A percentile compares a stretch with the other conserved stretches of the same genome.
phyloP scores from a whole-genome alignment of 2,888 invertebrate species.

The Crioceris asparagi region DNA sequence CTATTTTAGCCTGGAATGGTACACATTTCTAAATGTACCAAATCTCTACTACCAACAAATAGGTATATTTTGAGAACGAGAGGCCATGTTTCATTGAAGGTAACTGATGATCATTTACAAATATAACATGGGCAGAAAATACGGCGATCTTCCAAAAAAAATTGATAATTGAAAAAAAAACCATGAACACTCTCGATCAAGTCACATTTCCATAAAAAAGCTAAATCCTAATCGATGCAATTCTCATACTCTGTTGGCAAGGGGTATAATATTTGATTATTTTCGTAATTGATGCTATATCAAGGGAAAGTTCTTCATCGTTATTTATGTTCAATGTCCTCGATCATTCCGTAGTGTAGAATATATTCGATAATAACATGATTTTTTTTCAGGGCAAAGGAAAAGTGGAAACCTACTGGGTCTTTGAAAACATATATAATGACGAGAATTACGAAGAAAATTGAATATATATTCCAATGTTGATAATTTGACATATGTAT shows the following conservation, averaged over 20 bases:
- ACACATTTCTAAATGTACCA: conserved; percentile 65
- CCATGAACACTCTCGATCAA: too few relatives aligned
- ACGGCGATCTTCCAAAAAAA: too few relatives aligned
- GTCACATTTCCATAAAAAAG: too few relatives aligned
- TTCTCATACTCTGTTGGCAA: not conserved
- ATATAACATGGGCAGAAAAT: not conserved
- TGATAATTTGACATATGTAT: too few relatives aligned
- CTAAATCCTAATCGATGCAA: too few relatives aligned
- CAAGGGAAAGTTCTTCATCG: too few relatives aligned
- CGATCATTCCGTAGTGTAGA: too few relatives aligned
- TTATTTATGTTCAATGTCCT: too few relatives aligned
- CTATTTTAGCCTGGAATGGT: conserved; percentile 50
- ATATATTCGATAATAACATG: too few relatives aligned
- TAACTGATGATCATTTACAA: conserved; percentile 24
- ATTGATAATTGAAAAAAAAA: too few relatives aligned
- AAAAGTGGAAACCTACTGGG: conserved; percentile 47
- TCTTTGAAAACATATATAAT: conserved; percentile 41
- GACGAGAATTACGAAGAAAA: conserved; percentile 13
- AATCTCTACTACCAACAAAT: conserved; percentile 51
- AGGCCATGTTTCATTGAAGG: conserved; percentile 69
- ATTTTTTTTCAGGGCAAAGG: conserved; percentile 62
- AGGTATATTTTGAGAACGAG: conserved; percentile 57
- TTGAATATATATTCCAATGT: too few relatives aligned
- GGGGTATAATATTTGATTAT: not conserved
- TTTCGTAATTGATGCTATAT: too few relatives aligned